Conservation (phyloP, 2,113 vertebrate genomes). For the Salminus brasiliensis region DNA sequence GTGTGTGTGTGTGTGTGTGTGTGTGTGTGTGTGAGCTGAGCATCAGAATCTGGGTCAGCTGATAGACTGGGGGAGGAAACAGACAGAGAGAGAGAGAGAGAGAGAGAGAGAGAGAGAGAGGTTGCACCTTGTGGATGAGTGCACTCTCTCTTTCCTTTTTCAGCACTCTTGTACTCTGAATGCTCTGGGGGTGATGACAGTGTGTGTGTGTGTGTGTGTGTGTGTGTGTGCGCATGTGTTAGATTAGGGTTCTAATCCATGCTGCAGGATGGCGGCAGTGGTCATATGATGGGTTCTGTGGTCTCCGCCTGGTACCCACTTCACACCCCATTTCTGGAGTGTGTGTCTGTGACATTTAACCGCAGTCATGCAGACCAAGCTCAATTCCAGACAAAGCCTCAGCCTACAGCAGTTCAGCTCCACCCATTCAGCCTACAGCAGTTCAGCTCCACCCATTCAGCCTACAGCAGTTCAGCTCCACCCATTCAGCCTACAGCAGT, state of each 20-base stretch:
- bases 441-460: no score
- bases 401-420: no score
- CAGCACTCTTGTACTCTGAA: neutral
- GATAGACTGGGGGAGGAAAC: neutral
- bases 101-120: neutral
- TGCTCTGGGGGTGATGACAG: constrained; percentile 25
- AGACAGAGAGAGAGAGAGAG: neutral
- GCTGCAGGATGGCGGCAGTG: constrained; percentile 37
- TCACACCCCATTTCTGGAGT: constrained; percentile 15
- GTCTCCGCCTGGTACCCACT: constrained; percentile 8
- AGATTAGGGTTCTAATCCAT: constrained; percentile 45
- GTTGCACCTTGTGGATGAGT: constrained; percentile 15
- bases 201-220: constrained; percentile 16
- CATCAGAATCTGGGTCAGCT: constrained; percentile 70
- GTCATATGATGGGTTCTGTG: constrained; percentile 55
- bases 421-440: no score
- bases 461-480: no score
- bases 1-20: constrained; percentile 31
- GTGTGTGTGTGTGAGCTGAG: constrained; percentile 26
- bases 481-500: no score
- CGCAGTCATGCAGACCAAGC: no score
- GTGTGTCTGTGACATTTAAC: constrained; percentile 18
- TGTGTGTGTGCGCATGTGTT: no score
- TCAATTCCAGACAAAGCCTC: no score
- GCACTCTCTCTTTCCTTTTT: neutral